Percentiles rank a stretch among this genome's conserved stretches.
phyloP scores from a whole-genome alignment of 2,113 vertebrate genomes.

The Myotis brandtii region DNA sequence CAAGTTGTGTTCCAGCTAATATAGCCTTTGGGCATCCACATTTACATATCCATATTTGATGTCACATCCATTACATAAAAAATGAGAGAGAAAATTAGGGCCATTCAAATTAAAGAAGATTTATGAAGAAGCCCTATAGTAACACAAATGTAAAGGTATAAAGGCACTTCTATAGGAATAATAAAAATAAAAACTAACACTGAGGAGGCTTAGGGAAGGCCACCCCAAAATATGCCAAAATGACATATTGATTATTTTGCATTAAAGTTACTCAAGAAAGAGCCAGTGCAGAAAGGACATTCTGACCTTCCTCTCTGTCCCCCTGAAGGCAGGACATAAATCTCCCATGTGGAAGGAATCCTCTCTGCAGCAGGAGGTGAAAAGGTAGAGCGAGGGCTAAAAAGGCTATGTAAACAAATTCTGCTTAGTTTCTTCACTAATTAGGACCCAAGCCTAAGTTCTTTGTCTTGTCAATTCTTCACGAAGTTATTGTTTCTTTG shows the following conservation, averaged over 20 bases:
- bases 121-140: not conserved
- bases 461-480: not conserved
- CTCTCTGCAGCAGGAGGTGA: not conserved
- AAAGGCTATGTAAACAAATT: not conserved
- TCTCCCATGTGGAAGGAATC: not conserved
- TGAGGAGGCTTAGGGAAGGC: not conserved
- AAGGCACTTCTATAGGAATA: not conserved
- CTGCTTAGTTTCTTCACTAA: not conserved
- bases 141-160: slow-evolving; percentile 10
- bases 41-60: not conserved
- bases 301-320: not conserved
- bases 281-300: not conserved
- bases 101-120: not conserved
- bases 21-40: not conserved
- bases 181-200: not conserved
- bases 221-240: not conserved
- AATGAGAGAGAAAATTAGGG: not conserved
- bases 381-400: not conserved
- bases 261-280: not conserved
- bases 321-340: not conserved
- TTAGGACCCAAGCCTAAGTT: not conserved
- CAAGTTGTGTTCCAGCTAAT: not conserved
- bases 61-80: not conserved
- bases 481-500: not conserved
- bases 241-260: not conserved